A percentile compares a stretch with the other conserved stretches of the same genome.
Evolutionary conservation across 35 echinoderm and acorn worm species (phyloP).

Genomic region (Patiria miniata): DNA sequence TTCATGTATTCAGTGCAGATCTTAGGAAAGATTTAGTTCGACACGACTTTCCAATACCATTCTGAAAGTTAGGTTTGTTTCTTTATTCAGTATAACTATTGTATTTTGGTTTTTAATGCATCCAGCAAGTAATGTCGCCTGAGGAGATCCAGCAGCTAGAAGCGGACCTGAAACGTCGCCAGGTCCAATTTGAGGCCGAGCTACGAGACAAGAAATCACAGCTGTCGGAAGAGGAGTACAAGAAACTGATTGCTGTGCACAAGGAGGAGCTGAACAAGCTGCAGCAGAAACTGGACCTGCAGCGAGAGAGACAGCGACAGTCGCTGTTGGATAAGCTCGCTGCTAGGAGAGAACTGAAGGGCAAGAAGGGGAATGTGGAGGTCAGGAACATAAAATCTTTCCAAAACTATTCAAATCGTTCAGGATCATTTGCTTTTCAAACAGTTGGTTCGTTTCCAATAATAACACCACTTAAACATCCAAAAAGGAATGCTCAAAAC

Average conservation of each 20-base stretch:
- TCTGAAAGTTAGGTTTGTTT: too few species aligned
- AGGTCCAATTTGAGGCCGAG: slow-evolving; percentile 69
- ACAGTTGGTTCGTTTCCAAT: too few species aligned
- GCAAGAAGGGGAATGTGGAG: not conserved
- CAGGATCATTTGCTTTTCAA: too few species aligned
- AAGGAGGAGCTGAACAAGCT: slow-evolving; percentile 69
- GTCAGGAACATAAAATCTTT: too few species aligned
- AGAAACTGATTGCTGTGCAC: slow-evolving; percentile 70
- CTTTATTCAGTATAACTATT: too few species aligned
- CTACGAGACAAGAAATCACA: slow-evolving; percentile 65
- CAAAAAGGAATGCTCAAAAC: too few species aligned
- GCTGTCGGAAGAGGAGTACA: slow-evolving; percentile 83
- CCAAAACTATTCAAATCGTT: too few species aligned
- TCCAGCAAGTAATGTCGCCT: slow-evolving; percentile 43
- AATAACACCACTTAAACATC: too few species aligned
- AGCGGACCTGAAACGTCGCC: slow-evolving; percentile 68
- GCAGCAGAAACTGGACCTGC: slow-evolving; percentile 55
- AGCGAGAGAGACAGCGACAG: slow-evolving; percentile 68
- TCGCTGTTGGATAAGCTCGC: slow-evolving; percentile 84
- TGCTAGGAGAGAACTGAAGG: slow-evolving; percentile 60
- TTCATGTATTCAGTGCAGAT: too few species aligned
- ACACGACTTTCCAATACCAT: too few species aligned
- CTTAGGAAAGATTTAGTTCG: too few species aligned
- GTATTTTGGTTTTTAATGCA: not conserved
- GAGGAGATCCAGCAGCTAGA: slow-evolving; percentile 76